Percentiles rank a stretch among this genome's conserved stretches.
Conservation (phyloP, 2,888 invertebrate genomes). For the Willowsia nigromaculata region DNA sequence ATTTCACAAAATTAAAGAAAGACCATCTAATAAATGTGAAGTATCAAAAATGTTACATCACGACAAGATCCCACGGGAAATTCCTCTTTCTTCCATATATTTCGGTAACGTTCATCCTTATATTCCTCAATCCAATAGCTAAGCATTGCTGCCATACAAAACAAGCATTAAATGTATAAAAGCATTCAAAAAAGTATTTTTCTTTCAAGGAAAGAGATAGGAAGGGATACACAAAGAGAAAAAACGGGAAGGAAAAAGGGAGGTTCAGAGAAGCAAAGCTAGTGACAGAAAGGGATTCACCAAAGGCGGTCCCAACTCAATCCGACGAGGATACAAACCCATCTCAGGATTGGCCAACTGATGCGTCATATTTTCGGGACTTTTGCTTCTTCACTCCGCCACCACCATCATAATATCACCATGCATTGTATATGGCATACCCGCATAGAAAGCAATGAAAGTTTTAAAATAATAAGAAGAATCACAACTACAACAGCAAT, state of each 20-base stretch:
- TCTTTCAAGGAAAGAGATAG: not conserved
- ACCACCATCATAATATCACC: not conserved
- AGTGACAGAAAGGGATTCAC: conserved; percentile 56
- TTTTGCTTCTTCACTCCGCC: conserved; percentile 59
- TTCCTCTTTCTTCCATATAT: not conserved
- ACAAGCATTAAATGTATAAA: not conserved
- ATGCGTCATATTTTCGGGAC: conserved; percentile 55
- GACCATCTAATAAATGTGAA: not conserved
- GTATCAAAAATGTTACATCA: not conserved
- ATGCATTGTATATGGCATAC: not conserved
- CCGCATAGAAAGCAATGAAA: not conserved
- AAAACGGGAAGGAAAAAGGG: conserved; percentile 52
- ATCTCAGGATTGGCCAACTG: conserved; percentile 43
- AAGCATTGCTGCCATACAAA: not conserved
- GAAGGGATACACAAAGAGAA: not conserved
- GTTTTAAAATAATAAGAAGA: not conserved
- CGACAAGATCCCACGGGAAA: not conserved
- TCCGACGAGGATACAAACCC: conserved; percentile 53
- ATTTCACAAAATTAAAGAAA: not conserved
- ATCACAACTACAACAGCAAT: not conserved
- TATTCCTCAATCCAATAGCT: not conserved
- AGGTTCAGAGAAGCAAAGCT: conserved; percentile 33
- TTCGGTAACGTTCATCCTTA: not conserved
- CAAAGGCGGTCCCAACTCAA: conserved; percentile 54
- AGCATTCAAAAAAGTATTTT: not conserved